These are phyloP conservation scores for Catharus ustulatus DNA, from an alignment of 2,797 vertebrate species.

Conservation along the genomic window DNA sequence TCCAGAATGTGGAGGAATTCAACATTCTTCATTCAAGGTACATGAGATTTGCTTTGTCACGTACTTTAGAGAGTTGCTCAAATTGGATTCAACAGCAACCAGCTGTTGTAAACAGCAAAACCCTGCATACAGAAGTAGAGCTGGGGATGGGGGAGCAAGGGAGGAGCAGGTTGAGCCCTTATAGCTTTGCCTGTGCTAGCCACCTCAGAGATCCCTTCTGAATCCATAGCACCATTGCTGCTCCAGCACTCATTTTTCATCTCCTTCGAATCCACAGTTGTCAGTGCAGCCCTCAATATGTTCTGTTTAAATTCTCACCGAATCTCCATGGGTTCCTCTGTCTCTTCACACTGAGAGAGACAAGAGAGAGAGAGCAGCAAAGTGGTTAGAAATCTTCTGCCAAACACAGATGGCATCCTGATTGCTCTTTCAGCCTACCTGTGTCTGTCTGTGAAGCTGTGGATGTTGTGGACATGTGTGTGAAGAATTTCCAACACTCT, in stretches of 20 bases:
- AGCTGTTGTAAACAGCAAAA: slow-evolving; percentile 15
- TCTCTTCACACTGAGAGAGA: slow-evolving; percentile 47
- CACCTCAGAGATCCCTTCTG: not conserved
- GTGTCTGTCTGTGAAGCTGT: slow-evolving; percentile 34
- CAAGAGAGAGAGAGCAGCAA: slow-evolving; percentile 30
- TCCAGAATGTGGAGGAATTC: not conserved
- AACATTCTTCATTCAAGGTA: not conserved
- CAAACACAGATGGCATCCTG: slow-evolving; percentile 44
- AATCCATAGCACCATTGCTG: not conserved
- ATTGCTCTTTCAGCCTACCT: slow-evolving; percentile 61
- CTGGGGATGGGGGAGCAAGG: not conserved
- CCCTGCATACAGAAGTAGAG: not conserved
- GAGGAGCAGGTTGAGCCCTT: not conserved
- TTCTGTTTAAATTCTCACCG: slow-evolving; percentile 30
- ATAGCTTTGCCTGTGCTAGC: not conserved
- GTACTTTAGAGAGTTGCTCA: not conserved
- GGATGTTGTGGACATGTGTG: slow-evolving; percentile 45
- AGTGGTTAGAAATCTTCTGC: slow-evolving; percentile 56
- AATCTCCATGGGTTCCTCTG: slow-evolving; percentile 45
- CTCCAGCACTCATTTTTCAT: slow-evolving; percentile 41
- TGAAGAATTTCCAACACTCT: not conserved
- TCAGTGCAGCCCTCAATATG: slow-evolving; percentile 47
- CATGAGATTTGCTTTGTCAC: not conserved
- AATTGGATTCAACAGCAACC: not conserved
- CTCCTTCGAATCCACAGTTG: slow-evolving; percentile 16